Evolutionary conservation across 1,140 invertebrate genomes (phyloP), one percentile per base, ranked within the genome.

Genomic region (Drosophila seguyi): DNA sequence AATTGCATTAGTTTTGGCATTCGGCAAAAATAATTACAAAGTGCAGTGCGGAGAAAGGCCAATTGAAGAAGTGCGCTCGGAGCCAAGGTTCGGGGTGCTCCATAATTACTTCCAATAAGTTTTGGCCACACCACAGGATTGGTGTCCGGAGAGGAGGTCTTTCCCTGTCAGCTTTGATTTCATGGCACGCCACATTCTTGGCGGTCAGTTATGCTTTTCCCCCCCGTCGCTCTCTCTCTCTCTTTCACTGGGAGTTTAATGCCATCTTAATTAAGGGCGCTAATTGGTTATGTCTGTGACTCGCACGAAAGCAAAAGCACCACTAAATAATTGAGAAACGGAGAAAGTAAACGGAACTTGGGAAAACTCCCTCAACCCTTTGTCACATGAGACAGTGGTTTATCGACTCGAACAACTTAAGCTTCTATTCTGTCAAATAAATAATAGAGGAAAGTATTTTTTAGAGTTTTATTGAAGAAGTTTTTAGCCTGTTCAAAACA

Each of bases 161-260:
- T 88, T 38, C 50, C 60, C 67, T 87, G 84, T 87, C 83, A 88
- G 76, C 83, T 83, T 83, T 88, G 84, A 84, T 85, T 85, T 81
- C 63, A 65, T 63, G 66, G 50, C 27, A 62, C 75, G 63, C 78
- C 67, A 73, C 83, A 74, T 82, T 75, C 66, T 87, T 25, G 16
- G 55, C 44, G 48, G 39, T 55, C 52, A 56, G 36, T 57, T 68
- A 36, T 52, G 29, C 8, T 38, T 8, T 13, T 16, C 38, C 18
- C 48, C 38, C 42, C 22, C 47, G 44, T 25, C 14, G 27, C 47
- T 44, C 45, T 39, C 47, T 44, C 45, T 25, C 22, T 25, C 34
- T 38, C n/a, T n/a, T n/a, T n/a, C 38, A 34, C 8, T 47, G 11
- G 27, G 34, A 50, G 57, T 74, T 76, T 80, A 88, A 77, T 77